Conservation (phyloP, 2,113 vertebrate species). For the Clarias gariepinus region DNA sequence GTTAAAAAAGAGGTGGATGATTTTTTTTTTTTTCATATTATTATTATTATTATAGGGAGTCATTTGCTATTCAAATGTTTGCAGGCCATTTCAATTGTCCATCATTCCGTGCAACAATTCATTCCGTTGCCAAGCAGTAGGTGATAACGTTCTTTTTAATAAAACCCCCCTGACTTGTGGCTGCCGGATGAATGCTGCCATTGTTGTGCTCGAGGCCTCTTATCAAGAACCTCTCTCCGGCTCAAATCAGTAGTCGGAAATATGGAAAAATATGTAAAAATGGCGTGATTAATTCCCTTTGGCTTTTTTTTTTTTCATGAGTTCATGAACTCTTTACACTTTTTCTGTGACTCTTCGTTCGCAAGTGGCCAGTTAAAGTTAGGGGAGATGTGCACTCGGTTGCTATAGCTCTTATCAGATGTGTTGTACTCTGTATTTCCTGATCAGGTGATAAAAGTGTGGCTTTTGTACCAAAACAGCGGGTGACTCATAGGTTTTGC, state of each 20-base stretch:
- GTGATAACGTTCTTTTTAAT: slow-evolving; percentile 70
- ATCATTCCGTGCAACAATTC: slow-evolving; percentile 62
- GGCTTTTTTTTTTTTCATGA: slow-evolving; percentile 47
- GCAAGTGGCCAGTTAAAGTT: not conserved
- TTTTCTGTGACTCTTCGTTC: not conserved
- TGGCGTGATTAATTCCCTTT: slow-evolving; percentile 60
- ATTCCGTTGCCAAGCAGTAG: slow-evolving; percentile 56
- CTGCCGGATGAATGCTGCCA: slow-evolving; percentile 69
- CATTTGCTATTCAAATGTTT: slow-evolving; percentile 78
- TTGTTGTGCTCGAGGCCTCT: slow-evolving; percentile 68
- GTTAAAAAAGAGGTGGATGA: slow-evolving; percentile 46
- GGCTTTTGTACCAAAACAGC: slow-evolving; percentile 18
- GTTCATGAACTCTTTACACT: not conserved
- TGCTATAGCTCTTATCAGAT: slow-evolving; percentile 5
- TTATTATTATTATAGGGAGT: slow-evolving; percentile 17
- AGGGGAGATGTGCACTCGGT: not conserved
- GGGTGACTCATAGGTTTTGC: slow-evolving; percentile 4
- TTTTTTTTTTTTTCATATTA: slow-evolving; percentile 53
- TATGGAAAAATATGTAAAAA: slow-evolving; percentile 79
- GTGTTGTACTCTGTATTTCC: not conserved
- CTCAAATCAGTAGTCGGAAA: slow-evolving; percentile 68
- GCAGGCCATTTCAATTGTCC: slow-evolving; percentile 60
- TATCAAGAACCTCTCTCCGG: slow-evolving; percentile 68
- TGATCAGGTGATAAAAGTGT: slow-evolving; percentile 29
- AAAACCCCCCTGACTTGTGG: slow-evolving; percentile 70